These are phyloP conservation scores for Micrastur ruficollis DNA, from an alignment of 2,797 vertebrate genomes.

Conservation along the genomic window DNA sequence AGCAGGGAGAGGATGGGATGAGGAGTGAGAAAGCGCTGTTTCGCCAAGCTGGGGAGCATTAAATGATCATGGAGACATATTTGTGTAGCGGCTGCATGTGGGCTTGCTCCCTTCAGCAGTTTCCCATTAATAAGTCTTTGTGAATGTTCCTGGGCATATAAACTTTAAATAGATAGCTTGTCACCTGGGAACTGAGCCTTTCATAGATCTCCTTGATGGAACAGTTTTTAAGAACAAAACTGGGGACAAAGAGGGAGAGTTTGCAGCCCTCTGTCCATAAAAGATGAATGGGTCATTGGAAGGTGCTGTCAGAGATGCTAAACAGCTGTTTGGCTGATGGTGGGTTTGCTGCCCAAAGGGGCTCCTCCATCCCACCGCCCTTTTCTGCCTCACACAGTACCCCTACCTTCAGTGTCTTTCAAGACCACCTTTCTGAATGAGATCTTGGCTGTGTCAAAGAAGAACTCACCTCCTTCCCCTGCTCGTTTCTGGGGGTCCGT, in stretches of 20 bases:
- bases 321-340: not conserved
- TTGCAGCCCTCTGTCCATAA: not conserved
- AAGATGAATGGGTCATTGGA: not conserved
- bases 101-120: not conserved
- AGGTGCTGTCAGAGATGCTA: not conserved
- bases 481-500: not conserved
- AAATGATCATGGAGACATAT: not conserved
- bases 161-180: conserved; percentile 55
- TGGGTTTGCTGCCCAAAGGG: not conserved
- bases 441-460: not conserved
- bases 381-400: not conserved
- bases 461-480: not conserved
- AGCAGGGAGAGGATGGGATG: not conserved
- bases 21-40: not conserved
- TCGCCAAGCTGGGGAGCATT: not conserved
- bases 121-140: conserved; percentile 45
- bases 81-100: not conserved
- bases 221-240: not conserved
- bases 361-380: not conserved
- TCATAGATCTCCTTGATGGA: conserved; percentile 59
- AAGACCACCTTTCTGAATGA: not conserved
- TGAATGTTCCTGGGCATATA: not conserved
- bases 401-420: not conserved
- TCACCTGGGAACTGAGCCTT: conserved; percentile 30
- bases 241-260: not conserved